Percentiles rank a stretch among this genome's conserved stretches.
Evolutionary conservation across 2,797 vertebrate species (phyloP).

Genomic region (Sebastes dallii): DNA sequence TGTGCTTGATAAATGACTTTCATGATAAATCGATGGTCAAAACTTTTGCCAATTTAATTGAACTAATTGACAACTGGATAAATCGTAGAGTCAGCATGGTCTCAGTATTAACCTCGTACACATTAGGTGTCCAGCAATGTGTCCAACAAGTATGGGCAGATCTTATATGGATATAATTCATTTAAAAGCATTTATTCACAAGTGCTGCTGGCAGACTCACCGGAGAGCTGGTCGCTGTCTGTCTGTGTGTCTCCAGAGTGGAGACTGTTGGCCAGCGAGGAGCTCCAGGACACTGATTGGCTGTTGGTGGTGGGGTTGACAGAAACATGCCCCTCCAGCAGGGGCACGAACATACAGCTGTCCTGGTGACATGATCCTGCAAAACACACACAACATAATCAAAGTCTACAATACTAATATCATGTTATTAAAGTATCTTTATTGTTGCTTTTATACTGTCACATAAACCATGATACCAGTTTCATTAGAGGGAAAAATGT

Average conservation of each 20-base stretch:
- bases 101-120: not conserved
- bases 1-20: not conserved
- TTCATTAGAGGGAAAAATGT: not conserved
- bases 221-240: slow-evolving; percentile 41
- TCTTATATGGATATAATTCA: not conserved
- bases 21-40: not conserved
- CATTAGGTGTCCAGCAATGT: not conserved
- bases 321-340: slow-evolving; percentile 50
- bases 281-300: slow-evolving; percentile 71
- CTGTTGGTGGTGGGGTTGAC: slow-evolving; percentile 54
- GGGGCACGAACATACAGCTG: slow-evolving; percentile 47
- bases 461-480: not conserved
- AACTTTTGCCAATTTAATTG: not conserved
- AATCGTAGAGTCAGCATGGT: not conserved
- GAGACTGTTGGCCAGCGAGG: slow-evolving; percentile 40
- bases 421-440: not conserved
- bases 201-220: slow-evolving; percentile 53
- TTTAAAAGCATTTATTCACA: not conserved
- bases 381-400: slow-evolving; percentile 15
- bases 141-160: not conserved
- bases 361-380: slow-evolving; percentile 69
- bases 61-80: not conserved
- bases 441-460: not conserved
- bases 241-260: slow-evolving; percentile 52
- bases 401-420: not conserved